Evolutionary conservation across 1,140 invertebrate species (phyloP).

Genomic region (Stenopsyche tienmushanensis): DNA sequence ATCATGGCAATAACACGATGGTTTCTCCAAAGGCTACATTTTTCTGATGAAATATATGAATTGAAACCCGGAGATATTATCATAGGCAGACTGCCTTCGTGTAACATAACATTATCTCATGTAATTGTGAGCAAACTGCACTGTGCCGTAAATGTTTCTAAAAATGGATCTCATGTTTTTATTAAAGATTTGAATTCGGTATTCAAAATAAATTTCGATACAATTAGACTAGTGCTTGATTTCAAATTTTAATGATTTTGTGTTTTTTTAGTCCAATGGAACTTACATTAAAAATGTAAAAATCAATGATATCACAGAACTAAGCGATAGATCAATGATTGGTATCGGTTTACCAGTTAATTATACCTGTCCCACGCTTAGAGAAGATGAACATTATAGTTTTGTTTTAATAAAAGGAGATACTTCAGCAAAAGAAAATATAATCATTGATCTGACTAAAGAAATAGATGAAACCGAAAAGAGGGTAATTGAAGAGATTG

Average conservation of each 20-base stretch:
- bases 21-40: neutral
- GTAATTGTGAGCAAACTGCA: neutral
- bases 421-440: neutral
- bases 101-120: neutral
- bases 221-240: no score
- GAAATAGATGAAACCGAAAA: neutral
- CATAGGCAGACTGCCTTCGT: neutral
- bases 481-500: neutral
- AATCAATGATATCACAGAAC: no score
- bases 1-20: neutral
- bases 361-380: neutral
- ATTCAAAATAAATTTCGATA: conserved; percentile 7
- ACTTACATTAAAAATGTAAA: conserved; percentile 2
- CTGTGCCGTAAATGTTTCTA: neutral
- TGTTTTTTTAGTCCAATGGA: conserved; percentile 11
- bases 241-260: conserved; percentile 1
- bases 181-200: conserved; percentile 9
- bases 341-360: neutral
- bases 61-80: neutral
- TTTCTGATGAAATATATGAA: neutral
- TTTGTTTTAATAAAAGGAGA: neutral
- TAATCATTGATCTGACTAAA: neutral
- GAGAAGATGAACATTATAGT: neutral
- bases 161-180: neutral
- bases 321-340: neutral